Percentiles rank a stretch among this genome's conserved stretches.
Evolutionary conservation across 2,888 invertebrate species (phyloP).

Genomic region (Polia nebulosa): DNA sequence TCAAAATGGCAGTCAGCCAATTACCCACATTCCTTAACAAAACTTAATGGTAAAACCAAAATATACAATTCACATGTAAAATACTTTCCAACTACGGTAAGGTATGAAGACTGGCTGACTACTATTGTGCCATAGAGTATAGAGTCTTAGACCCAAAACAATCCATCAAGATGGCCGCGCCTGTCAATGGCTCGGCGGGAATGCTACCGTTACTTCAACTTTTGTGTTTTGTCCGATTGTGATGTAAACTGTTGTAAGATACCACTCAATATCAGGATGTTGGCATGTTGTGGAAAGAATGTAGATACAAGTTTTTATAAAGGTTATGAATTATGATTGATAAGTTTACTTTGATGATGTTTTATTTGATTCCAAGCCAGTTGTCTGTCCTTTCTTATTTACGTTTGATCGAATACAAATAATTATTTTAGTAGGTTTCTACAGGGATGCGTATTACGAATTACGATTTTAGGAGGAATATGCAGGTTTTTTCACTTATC

Average conservation of each 20-base stretch:
- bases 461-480: neutral
- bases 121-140: slow-evolving; percentile 47
- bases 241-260: slow-evolving; percentile 51
- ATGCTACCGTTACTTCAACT: slow-evolving; percentile 61
- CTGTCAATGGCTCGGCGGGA: slow-evolving; percentile 59
- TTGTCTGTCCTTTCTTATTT: slow-evolving; percentile 15
- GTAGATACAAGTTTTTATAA: slow-evolving; percentile 25
- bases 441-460: neutral
- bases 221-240: slow-evolving; percentile 50
- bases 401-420: slow-evolving; percentile 10
- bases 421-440: neutral
- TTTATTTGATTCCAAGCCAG: slow-evolving; percentile 14
- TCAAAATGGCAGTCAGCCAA: slow-evolving; percentile 17
- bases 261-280: slow-evolving; percentile 45
- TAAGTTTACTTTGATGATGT: slow-evolving; percentile 34
- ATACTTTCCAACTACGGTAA: slow-evolving; percentile 53
- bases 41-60: slow-evolving; percentile 35
- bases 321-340: slow-evolving; percentile 38
- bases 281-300: slow-evolving; percentile 46
- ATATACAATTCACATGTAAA: slow-evolving; percentile 47
- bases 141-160: slow-evolving; percentile 47
- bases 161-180: slow-evolving; percentile 61
- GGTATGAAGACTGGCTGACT: slow-evolving; percentile 31
- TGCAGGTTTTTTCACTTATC: no score
- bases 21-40: slow-evolving; percentile 33